These are phyloP conservation scores for Meandrina meandrites DNA, from an alignment of 92 coral and sea anemone genomes.

Conservation along the genomic window DNA sequence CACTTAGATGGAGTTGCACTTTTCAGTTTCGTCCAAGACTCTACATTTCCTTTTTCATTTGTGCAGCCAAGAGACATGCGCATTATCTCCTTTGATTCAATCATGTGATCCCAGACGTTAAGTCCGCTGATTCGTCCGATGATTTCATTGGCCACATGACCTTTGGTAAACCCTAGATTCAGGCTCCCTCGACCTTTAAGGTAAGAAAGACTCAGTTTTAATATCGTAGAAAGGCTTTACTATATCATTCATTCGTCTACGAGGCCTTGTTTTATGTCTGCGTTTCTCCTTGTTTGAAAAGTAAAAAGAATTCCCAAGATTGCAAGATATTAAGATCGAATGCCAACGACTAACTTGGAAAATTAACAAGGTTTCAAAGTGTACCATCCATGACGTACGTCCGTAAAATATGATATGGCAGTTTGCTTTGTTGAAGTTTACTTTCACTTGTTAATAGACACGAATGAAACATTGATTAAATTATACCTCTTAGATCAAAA, in stretches of 20 bases:
- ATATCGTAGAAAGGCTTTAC: too few species aligned
- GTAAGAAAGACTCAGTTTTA: background rate
- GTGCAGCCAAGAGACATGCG: slow-evolving; percentile 38
- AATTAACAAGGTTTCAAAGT: too few species aligned
- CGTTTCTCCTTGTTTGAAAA: too few species aligned
- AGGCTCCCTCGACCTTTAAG: background rate
- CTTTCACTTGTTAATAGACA: background rate
- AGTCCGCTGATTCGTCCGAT: background rate
- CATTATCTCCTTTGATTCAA: background rate
- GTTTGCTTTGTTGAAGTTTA: too few species aligned
- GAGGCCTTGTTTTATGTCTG: too few species aligned
- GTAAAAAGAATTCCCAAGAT: too few species aligned
- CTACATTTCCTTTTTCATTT: background rate
- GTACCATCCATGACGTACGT: too few species aligned
- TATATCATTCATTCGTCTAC: too few species aligned
- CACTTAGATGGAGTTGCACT: background rate
- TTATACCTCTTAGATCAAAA: background rate
- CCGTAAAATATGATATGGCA: too few species aligned
- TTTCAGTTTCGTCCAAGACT: slow-evolving; percentile 8
- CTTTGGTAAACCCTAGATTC: background rate
- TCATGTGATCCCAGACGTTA: slow-evolving; percentile 14
- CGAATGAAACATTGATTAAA: background rate
- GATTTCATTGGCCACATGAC: background rate
- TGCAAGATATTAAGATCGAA: too few species aligned
- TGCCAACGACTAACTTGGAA: too few species aligned